Percentiles rank a stretch among this genome's conserved stretches.
Evolutionary conservation across 2,888 invertebrate genomes (phyloP).

Genomic region (Athalia rosae): DNA sequence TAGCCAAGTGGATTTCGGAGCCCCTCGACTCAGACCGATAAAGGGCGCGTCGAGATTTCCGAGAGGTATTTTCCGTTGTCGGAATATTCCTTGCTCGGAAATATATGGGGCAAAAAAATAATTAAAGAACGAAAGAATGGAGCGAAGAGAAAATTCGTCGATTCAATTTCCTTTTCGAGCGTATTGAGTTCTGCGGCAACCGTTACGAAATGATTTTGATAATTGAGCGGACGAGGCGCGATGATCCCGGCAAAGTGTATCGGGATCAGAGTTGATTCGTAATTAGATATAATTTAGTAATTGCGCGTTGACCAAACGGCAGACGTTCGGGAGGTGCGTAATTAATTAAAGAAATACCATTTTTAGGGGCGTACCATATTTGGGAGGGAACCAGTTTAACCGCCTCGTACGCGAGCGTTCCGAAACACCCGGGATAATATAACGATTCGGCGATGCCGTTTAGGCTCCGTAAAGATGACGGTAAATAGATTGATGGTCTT

Average conservation of each 20-base stretch:
- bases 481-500: slow-evolving; percentile 27
- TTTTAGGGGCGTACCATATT: slow-evolving; percentile 25
- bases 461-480: background rate
- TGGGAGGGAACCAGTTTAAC: slow-evolving; percentile 32
- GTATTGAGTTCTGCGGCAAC: slow-evolving; percentile 19
- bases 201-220: background rate
- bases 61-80: slow-evolving; percentile 9
- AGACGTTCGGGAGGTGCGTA: slow-evolving; percentile 13
- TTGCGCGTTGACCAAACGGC: slow-evolving; percentile 30
- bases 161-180: slow-evolving; percentile 15
- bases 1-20: background rate
- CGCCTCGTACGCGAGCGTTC: background rate
- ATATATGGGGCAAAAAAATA: background rate
- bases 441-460: background rate
- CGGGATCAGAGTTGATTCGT: background rate
- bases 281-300: slow-evolving; percentile 37
- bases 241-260: too few species aligned
- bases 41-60: background rate
- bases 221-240: too few species aligned
- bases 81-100: slow-evolving; percentile 1
- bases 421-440: background rate
- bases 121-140: background rate
- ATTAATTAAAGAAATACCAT: slow-evolving; percentile 40
- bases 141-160: slow-evolving; percentile 13
- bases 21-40: background rate